Base-by-base conservation (phyloP, 2,888 invertebrate genomes). In the Mimumesa dahlbomi region DNA sequence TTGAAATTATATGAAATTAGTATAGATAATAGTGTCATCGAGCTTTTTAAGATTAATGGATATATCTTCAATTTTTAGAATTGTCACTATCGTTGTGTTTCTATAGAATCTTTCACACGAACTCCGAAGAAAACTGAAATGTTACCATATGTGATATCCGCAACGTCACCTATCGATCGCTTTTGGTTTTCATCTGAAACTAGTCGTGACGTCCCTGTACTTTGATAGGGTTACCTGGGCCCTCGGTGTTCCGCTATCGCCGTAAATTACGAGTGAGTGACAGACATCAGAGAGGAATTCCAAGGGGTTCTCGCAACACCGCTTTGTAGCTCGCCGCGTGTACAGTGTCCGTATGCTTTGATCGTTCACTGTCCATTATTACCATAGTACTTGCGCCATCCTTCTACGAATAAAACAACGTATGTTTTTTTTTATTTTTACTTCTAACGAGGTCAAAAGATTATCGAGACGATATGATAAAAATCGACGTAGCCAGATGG, bases 181-280 rank as follows among this genome's bases (percentile, higher is more conserved):
- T 52, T n/a, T 62, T 54, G 62, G 61, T 64, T 78, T 74, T 68
- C 70, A 45, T 61, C 45, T 49, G 16, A 36, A 46, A 46, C 46
- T 53, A 45, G 49, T 66, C 65, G 78, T 68, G 75, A 72, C 78
- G 65, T 62, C 62, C 70, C 66, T 58, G 72, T 59, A 57, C 70
- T 75, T 78, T 64, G 75, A 75, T 66, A 71, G 77, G 66, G 68
- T 70, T 67, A 79, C 66, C 75, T 75, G 77, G 66, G 59, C 63
- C 63, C 57, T 67, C 72, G 49, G 68, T 59, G 63, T 42, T 46
- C 62, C 25, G 52, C 75, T 70, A 75, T 77, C 75, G 72, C 65
- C 80, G 80, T 80, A 77, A 79, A 79, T 79, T 80, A 75, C 72
- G 72, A 80, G 69, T 75, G 79, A 80, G 70, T 80, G 80, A 77